Evolutionary conservation across 64 coral and sea anemone genomes (phyloP).

Genomic region (Orbicella faveolata): DNA sequence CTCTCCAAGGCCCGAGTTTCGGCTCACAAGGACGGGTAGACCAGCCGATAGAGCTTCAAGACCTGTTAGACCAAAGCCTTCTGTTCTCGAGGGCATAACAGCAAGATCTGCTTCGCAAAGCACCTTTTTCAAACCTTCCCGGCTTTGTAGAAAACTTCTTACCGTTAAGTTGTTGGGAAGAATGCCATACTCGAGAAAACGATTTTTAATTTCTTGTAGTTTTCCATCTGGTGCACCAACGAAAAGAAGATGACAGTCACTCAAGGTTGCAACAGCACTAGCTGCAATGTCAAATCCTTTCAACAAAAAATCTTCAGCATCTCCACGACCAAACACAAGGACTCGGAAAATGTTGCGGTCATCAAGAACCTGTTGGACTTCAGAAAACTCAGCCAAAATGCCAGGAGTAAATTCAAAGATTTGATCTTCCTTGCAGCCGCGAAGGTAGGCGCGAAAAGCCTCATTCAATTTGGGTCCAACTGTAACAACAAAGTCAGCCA

Average conservation of each 20-base stretch:
- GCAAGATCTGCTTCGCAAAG: conserved; percentile 8
- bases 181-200: not conserved
- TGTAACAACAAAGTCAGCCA: not conserved
- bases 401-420: not conserved
- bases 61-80: conserved; percentile 14
- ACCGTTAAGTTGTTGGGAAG: not conserved
- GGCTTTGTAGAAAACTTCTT: not conserved
- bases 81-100: not conserved
- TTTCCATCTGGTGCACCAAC: not conserved
- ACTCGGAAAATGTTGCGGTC: not conserved
- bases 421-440: not conserved
- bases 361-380: not conserved
- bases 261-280: not conserved
- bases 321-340: not conserved
- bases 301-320: not conserved
- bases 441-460: not conserved
- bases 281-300: conserved; percentile 1
- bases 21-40: conserved; percentile 1
- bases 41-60: conserved; percentile 33
- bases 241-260: not conserved
- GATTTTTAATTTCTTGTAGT: not conserved
- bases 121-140: not conserved
- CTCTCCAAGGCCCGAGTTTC: not conserved
- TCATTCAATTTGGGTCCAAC: conserved; percentile 5
- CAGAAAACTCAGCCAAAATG: not conserved